These are phyloP conservation scores for Pygmarrhopalites habei DNA, from an alignment of 1,140 invertebrate species.

Conservation along the genomic window DNA sequence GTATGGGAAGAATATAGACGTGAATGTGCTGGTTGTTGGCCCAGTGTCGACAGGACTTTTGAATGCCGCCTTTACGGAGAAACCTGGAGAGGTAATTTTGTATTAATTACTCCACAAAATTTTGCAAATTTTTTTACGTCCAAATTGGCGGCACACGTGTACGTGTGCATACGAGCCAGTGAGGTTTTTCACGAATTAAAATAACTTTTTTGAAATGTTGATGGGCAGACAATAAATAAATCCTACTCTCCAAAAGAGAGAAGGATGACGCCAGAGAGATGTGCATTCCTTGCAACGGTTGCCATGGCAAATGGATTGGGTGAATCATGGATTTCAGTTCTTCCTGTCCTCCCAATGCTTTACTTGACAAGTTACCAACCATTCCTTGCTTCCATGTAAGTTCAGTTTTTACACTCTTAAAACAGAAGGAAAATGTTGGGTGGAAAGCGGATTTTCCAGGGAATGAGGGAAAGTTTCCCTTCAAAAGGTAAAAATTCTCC, in stretches of 20 bases:
- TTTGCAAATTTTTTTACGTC: too few species aligned
- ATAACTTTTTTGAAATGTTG: not conserved
- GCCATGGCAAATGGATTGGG: not conserved
- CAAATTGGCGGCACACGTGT: not conserved
- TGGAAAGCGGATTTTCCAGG: too few species aligned
- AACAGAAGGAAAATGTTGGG: too few species aligned
- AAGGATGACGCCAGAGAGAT: not conserved
- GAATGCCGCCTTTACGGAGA: not conserved
- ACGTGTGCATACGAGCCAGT: not conserved
- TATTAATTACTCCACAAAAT: too few species aligned
- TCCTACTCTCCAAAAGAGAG: not conserved
- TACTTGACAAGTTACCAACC: not conserved
- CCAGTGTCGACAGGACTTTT: not conserved
- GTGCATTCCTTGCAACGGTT: not conserved
- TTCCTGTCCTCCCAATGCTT: not conserved
- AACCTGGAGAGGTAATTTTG: not conserved
- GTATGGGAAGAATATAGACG: not conserved
- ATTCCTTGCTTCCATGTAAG: not conserved
- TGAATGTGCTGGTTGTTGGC: not conserved
- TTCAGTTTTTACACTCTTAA: too few species aligned
- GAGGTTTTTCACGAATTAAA: not conserved
- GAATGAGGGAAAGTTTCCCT: too few species aligned
- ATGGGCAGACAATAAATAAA: not conserved
- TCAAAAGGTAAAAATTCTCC: too few species aligned
- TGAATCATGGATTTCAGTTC: not conserved